Base-by-base conservation (phyloP, 2,888 invertebrate species). In the Nematopogon swammerdamellus region DNA sequence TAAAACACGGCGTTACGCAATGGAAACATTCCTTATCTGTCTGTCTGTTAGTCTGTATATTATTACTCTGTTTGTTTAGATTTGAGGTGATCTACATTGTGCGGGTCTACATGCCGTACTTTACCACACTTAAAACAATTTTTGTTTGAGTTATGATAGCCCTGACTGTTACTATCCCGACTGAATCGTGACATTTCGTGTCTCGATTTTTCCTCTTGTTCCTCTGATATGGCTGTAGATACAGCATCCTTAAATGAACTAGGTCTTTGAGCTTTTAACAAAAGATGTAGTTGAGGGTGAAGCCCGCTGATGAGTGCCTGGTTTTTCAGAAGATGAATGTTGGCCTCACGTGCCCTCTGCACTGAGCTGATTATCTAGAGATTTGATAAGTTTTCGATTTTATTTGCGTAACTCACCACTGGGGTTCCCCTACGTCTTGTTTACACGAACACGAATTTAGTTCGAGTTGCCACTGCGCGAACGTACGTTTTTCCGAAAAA, bases 251-350 rank as follows among this genome's bases (percentile, higher is more conserved):
- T 58, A n/a, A 62, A 52, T 1, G 52, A 51, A 18, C 36, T 47
- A 8, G 57, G 60, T 55, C 54, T 60, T 55, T 60, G 60, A 6
- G 61, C 59, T 53, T 60, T 63, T 19, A 63, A 54, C 47, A 62
- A 53, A 48, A 62, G 54, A 8, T 57, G 53, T 10, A 63, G 49
- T 47, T 63, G 58, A 51, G 55, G 57, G 44, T 54, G 51, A 51
- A 63, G 54, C 17, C 61, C 61, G 48, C 54, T 58, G 3, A 62
- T 54, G 45, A 60, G 48, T 6, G 61, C 60, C 58, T 63, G 59
- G 19, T 52, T 56, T 55, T 59, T 59, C 49, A 59, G 53, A 47
- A 62, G 48, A 47, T 60, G 54, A 6, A 58, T 19, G 42, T 56
- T 54, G 4, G 57, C 59, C 36, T 53, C 45, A 16, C 54, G 44